These are phyloP conservation scores for Hippocampus barbouri DNA, from an alignment of 2,113 vertebrate species.

Conservation along the genomic window DNA sequence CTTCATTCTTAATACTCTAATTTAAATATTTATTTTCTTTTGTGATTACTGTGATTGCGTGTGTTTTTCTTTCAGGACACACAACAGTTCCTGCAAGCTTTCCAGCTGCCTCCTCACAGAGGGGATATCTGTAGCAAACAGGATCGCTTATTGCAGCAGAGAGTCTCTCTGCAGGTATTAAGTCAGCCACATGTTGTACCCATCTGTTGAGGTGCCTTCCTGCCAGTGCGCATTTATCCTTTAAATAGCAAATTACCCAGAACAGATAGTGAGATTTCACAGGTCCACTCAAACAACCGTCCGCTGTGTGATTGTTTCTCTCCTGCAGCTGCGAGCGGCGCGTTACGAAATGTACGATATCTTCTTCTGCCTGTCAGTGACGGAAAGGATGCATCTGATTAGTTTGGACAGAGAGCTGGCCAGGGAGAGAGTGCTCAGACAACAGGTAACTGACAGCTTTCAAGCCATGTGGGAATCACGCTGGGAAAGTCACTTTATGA, in stretches of 20 bases:
- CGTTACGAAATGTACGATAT: constrained; percentile 68
- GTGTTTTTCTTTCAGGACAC: constrained; percentile 60
- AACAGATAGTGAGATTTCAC: constrained; percentile 19
- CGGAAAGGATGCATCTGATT: constrained; percentile 72
- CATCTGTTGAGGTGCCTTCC: constrained; percentile 26
- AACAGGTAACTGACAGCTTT: constrained; percentile 48
- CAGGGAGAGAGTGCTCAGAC: constrained; percentile 47
- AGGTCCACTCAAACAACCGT: constrained; percentile 18
- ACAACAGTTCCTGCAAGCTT: constrained; percentile 55
- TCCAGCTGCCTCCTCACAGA: constrained; percentile 45
- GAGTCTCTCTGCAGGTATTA: constrained; percentile 68
- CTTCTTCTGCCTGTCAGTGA: constrained; percentile 61
- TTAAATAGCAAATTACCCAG: constrained; percentile 9
- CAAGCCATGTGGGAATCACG: not conserved
- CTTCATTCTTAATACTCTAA: not conserved
- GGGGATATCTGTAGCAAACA: constrained; percentile 52
- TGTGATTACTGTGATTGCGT: not conserved
- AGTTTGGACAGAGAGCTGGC: constrained; percentile 63
- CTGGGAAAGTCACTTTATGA: not conserved
- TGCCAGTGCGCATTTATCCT: constrained; percentile 17
- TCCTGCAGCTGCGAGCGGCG: constrained; percentile 63
- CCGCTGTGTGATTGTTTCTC: constrained; percentile 24
- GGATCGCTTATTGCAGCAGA: constrained; percentile 61
- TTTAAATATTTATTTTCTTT: not conserved
- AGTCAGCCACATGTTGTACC: constrained; percentile 20